Evolutionary conservation across 2,888 invertebrate genomes (phyloP).

Genomic region (Lamellibrachia columna): DNA sequence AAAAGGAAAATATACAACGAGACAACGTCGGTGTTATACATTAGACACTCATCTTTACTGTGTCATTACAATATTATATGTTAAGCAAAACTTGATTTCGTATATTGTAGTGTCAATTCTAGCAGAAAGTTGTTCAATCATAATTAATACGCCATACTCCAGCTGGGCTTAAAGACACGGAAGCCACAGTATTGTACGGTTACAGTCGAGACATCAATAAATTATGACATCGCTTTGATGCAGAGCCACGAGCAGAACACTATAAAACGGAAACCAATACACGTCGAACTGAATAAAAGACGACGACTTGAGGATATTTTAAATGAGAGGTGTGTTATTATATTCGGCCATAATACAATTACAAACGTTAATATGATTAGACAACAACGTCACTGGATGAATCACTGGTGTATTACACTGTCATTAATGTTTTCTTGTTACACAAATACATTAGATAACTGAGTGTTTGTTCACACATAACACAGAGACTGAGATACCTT

Average conservation of each 20-base stretch:
- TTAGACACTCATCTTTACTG: background rate
- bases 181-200: background rate
- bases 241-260: background rate
- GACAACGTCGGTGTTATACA: background rate
- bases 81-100: background rate
- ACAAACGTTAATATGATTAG: background rate
- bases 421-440: background rate
- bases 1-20: no score
- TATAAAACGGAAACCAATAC: background rate
- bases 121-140: conserved; percentile 10
- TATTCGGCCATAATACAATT: background rate
- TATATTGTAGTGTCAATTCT: background rate
- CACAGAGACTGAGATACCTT: no score
- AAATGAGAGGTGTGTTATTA: background rate
- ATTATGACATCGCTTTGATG: background rate
- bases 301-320: background rate
- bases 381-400: background rate
- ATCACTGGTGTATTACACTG: background rate
- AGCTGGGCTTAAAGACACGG: background rate
- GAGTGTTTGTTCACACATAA: background rate
- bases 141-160: background rate
- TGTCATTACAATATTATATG: background rate
- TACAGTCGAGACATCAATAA: background rate
- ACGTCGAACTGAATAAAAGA: background rate
- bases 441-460: background rate